A percentile compares a stretch with the other conserved stretches of the same genome.
Conservation (phyloP, 64 coral and sea anemone genomes). For the Cladopsammia gracilis region DNA sequence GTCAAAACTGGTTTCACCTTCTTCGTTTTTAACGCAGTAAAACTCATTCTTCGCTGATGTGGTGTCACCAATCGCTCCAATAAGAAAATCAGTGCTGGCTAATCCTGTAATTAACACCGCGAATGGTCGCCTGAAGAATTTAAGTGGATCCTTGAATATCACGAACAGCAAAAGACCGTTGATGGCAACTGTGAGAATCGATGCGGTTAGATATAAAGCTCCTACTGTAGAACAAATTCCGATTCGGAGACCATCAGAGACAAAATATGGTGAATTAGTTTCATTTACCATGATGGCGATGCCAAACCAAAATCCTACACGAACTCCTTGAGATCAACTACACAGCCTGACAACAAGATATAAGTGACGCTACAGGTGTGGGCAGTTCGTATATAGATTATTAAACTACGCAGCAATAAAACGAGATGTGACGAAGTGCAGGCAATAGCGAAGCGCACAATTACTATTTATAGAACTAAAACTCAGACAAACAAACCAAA, state of each 20-base stretch:
- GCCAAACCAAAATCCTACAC: too few species aligned
- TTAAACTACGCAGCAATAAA: too few species aligned
- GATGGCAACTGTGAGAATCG: neutral
- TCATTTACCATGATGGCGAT: neutral
- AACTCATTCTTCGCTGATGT: conserved; percentile 36
- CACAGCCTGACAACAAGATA: too few species aligned
- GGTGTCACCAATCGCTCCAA: conserved; percentile 45
- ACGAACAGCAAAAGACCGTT: conserved; percentile 64
- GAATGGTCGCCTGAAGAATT: conserved; percentile 41
- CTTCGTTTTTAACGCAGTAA: conserved; percentile 13
- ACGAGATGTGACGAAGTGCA: too few species aligned
- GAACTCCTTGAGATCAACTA: too few species aligned
- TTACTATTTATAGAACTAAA: too few species aligned
- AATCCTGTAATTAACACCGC: conserved; percentile 42
- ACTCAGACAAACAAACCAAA: too few species aligned
- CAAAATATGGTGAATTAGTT: too few species aligned
- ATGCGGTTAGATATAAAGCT: neutral
- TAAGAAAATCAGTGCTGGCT: conserved; percentile 31
- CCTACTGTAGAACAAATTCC: neutral
- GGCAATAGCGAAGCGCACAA: too few species aligned
- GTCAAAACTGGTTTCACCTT: neutral
- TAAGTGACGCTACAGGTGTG: too few species aligned
- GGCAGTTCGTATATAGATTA: too few species aligned
- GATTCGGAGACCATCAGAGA: neutral
- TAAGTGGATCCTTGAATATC: conserved; percentile 53